Percentiles rank a stretch among this genome's conserved stretches.
Evolutionary conservation across 1,140 invertebrate species (phyloP).

Genomic region (Lysiphlebus fabarum): DNA sequence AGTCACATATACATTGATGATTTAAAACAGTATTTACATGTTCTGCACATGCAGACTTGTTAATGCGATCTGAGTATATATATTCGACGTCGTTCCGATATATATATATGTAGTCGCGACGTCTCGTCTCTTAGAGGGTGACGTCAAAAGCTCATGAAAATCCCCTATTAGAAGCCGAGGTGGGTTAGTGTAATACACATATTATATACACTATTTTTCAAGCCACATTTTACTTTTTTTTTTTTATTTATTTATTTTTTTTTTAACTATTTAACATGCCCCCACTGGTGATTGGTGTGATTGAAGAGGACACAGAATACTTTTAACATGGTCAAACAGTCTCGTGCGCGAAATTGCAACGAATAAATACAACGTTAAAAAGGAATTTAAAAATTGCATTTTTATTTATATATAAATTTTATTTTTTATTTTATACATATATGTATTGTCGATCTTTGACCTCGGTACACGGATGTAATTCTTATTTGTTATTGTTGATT

Average conservation of each 20-base stretch:
- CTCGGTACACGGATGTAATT: constrained; percentile 18
- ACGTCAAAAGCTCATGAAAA: constrained; percentile 23
- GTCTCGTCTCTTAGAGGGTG: constrained; percentile 13
- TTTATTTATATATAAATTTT: too few relatives aligned
- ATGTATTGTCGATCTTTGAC: constrained; percentile 8
- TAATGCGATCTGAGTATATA: constrained; percentile 17
- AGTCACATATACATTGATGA: too few relatives aligned
- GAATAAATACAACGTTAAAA: background rate
- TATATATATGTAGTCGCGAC: constrained; percentile 11
- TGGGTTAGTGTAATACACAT: background rate
- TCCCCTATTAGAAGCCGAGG: constrained; percentile 22
- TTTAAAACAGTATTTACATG: too few relatives aligned
- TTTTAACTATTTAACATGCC: background rate
- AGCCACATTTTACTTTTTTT: background rate
- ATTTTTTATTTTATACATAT: background rate
- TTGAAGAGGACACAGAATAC: background rate
- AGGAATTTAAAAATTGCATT: too few relatives aligned
- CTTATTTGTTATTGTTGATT: background rate
- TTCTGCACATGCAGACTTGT: background rate
- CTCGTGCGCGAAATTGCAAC: constrained; percentile 12
- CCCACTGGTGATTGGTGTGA: background rate
- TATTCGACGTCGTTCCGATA: background rate
- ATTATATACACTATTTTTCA: background rate
- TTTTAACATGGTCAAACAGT: background rate
- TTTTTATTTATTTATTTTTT: background rate